Conservation (phyloP, 1,140 invertebrate genomes). For the Propsilocerus akamusi region DNA sequence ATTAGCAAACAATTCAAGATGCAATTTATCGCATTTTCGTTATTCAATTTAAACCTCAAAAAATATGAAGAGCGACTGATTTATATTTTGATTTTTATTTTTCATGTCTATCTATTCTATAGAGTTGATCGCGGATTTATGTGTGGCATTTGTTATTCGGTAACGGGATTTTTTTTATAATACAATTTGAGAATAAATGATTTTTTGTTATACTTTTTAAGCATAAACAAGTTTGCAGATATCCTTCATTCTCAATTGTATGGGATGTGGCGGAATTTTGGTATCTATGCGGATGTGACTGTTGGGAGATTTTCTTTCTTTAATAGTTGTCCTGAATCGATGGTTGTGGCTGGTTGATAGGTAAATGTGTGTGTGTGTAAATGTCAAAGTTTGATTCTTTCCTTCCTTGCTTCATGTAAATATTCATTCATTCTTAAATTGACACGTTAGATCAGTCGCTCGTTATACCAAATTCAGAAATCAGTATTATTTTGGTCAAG, state of each 20-base stretch:
- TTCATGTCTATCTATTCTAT: background rate
- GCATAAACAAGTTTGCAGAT: background rate
- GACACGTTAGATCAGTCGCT: slow-evolving; percentile 38
- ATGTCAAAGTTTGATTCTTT: background rate
- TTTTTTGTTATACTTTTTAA: background rate
- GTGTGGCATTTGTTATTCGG: background rate
- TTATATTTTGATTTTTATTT: background rate
- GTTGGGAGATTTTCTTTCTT: background rate
- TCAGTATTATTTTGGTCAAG: slow-evolving; percentile 21
- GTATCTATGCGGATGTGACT: background rate
- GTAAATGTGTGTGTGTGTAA: no score
- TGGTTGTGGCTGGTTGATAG: no score
- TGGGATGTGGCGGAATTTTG: background rate
- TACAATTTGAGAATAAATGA: background rate
- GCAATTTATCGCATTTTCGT: background rate
- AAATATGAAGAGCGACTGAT: background rate
- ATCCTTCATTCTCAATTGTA: background rate
- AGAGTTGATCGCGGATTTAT: no score
- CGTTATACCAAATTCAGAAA: slow-evolving; percentile 42
- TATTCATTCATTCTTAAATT: background rate
- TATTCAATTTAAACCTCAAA: background rate
- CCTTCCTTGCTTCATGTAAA: background rate
- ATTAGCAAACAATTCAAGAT: background rate
- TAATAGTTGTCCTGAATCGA: background rate
- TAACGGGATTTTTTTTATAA: background rate